Evolutionary conservation across 30 jellyfish, hydroid and myxozoan species (phyloP).

Genomic region (Cassiopea andromeda): DNA sequence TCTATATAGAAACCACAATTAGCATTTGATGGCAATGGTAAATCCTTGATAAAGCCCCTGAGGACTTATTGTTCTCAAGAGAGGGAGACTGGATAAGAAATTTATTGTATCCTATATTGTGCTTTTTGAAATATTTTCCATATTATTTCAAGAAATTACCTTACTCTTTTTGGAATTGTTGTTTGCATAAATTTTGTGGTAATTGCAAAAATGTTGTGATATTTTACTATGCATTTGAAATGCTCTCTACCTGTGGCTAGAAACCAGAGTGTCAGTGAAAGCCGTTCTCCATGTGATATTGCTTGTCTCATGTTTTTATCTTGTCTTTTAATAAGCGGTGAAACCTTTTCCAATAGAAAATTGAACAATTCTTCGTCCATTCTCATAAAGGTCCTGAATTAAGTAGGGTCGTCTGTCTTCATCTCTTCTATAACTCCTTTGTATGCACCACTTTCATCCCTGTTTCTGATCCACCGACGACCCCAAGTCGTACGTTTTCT

Average conservation of each 20-base stretch:
- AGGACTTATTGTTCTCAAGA: neutral
- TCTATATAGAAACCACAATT: neutral
- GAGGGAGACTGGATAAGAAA: neutral
- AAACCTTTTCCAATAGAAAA: slow-evolving; percentile 8
- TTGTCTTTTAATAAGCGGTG: slow-evolving; percentile 7
- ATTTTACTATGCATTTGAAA: neutral
- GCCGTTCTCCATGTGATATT: slow-evolving; percentile 24
- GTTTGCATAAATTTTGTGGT: neutral
- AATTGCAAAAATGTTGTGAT: neutral
- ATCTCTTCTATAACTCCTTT: neutral
- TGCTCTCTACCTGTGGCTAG: slow-evolving; percentile 26
- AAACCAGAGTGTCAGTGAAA: slow-evolving; percentile 12
- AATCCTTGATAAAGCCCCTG: neutral
- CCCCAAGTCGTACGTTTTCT: slow-evolving; percentile 11
- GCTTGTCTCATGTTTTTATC: slow-evolving; percentile 15
- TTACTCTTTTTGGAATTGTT: neutral
- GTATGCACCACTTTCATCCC: neutral
- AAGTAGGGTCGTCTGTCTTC: slow-evolving; percentile 6
- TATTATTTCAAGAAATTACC: neutral
- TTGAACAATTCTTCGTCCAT: slow-evolving; percentile 21
- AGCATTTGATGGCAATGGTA: neutral
- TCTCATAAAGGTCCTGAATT: neutral
- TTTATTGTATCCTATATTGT: neutral
- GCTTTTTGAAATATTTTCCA: neutral
- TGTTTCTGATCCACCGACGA: neutral